Evolutionary conservation across 2,888 invertebrate genomes (phyloP), one percentile per base, ranked within the genome.

Genomic region (Synanthedon andrenaeformis): DNA sequence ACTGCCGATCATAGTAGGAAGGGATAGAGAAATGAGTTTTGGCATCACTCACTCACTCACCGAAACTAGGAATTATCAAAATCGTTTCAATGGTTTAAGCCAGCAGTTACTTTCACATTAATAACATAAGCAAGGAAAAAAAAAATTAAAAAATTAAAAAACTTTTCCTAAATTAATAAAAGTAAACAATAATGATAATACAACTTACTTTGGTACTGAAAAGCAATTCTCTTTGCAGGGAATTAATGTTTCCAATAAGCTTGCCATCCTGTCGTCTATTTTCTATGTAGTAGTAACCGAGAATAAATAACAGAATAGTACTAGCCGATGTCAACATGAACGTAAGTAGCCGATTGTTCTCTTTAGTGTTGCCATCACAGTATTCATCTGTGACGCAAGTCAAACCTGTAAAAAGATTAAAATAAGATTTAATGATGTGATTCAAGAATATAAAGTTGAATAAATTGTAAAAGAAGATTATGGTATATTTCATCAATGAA

Each of bases 251-350:
- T 0, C 91, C 91, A 54, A 95, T 90, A 41, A 95, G 85, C 53
- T 90, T 89, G 51, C 91, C 89, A 68, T 94, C 94, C 65, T 92
- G 90, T 59, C 92, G 90, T 64, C 89, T 91, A 68, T 92, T 94
- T 76, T 94, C 94, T 58, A 94, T 91, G 63, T 92, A 92, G 73
- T 94, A 92, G 77, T 94, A 93, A 19, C 93, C 93, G 56, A 94
- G 88, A 14, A 92, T 90, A 67, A 95, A 94, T 52, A 93, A 74
- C 6, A 94, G 81, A 0, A 93, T 90, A 0, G 93, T 91, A n/a
- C 90, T 78, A 3, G 93, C 92, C n/a, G 93, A 91, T 51, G 93
- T 89, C 12, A 89, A 69, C 41, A 92, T 79, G 70, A 90, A 92
- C 1, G 90, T 86, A 12, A 92, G 66, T 2, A 90, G 63, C 14